These are phyloP conservation scores for Nothura maculosa DNA, from an alignment of 2,797 vertebrate species.

Conservation along the genomic window DNA sequence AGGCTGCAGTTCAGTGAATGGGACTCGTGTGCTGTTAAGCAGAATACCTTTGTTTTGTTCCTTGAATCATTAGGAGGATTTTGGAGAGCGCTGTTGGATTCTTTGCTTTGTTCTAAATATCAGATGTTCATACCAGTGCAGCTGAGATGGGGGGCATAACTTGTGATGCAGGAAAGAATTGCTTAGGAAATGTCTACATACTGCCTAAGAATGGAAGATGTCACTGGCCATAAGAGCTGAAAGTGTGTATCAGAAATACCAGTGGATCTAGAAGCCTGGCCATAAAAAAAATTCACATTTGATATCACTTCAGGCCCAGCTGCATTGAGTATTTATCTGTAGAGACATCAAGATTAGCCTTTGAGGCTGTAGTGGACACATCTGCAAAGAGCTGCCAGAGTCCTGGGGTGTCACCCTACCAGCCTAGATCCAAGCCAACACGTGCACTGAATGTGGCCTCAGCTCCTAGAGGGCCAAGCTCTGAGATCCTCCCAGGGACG, in stretches of 20 bases:
- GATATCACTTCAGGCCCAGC: background rate
- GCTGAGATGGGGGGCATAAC: background rate
- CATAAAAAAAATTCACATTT: background rate
- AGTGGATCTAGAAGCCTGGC: background rate
- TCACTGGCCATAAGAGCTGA: background rate
- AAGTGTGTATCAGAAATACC: background rate
- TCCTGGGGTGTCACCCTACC: background rate
- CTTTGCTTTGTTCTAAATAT: background rate
- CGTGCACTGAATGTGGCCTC: background rate
- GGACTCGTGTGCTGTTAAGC: background rate
- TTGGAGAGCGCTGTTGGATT: accelerated
- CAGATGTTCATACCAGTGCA: background rate
- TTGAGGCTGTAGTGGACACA: background rate
- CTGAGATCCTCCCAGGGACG: background rate
- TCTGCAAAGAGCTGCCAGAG: background rate
- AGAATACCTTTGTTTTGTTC: background rate
- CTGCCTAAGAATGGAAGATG: background rate
- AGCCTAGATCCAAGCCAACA: background rate
- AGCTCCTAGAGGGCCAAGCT: background rate
- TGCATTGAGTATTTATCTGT: background rate
- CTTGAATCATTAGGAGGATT: background rate
- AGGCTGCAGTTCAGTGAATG: background rate
- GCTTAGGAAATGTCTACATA: background rate
- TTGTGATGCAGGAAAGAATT: background rate
- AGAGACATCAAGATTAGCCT: background rate